phyloP scores from a whole-genome alignment of 1,140 invertebrate genomes.

The Trachelipus rathkii region DNA sequence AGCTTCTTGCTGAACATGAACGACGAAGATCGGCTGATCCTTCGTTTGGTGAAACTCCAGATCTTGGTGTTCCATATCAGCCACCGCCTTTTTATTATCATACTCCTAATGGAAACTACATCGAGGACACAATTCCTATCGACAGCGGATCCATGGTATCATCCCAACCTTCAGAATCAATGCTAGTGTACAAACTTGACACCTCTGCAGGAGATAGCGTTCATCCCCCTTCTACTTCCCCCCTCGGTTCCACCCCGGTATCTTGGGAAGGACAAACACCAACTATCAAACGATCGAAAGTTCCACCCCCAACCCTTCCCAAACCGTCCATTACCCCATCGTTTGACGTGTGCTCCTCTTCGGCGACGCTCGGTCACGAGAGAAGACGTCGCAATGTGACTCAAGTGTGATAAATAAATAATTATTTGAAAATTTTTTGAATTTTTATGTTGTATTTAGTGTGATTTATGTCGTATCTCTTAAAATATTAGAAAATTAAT shows the following conservation, averaged over 20 bases:
- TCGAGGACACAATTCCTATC: conserved; percentile 42
- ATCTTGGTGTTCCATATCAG: conserved; percentile 42
- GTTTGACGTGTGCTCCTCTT: conserved; percentile 28
- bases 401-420: conserved; percentile 31
- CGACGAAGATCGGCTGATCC: conserved; percentile 47
- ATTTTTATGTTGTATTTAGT: background rate
- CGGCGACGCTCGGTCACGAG: conserved; percentile 34
- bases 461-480: conserved; percentile 1
- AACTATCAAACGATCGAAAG: conserved; percentile 31
- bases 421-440: background rate
- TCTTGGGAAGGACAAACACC: conserved; percentile 30
- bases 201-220: conserved; percentile 30
- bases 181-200: conserved; percentile 41
- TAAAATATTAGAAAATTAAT: background rate
- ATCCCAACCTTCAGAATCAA: conserved; percentile 43
- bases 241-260: conserved; percentile 29
- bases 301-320: conserved; percentile 38
- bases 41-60: conserved; percentile 33
- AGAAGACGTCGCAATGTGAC: conserved; percentile 44
- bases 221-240: conserved; percentile 36
- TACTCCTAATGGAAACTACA: conserved; percentile 44
- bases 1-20: conserved; percentile 60
- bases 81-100: conserved; percentile 45
- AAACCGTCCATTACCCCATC: conserved; percentile 38
- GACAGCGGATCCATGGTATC: conserved; percentile 44